Percentiles rank a stretch among this genome's conserved stretches.
Conservation (phyloP, 2,888 invertebrate species). For the Drosophila aldrichi region DNA sequence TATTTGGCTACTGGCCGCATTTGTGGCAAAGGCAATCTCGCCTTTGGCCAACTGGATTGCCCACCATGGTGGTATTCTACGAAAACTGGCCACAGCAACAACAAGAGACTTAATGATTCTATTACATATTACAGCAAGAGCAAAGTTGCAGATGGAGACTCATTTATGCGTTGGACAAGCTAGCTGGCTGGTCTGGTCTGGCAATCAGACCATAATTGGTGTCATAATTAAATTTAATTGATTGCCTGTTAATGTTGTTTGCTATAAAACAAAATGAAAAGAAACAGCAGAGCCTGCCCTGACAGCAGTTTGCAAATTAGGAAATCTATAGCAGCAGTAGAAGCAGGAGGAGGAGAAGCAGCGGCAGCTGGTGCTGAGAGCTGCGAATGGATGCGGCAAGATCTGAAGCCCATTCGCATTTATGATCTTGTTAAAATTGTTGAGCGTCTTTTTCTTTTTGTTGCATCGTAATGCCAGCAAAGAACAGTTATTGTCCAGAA, state of each 20-base stretch:
- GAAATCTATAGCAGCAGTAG: slow-evolving; percentile 48
- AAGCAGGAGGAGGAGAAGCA: not conserved
- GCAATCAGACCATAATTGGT: slow-evolving; percentile 80
- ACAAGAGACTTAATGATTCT: slow-evolving; percentile 69
- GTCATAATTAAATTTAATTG: slow-evolving; percentile 80
- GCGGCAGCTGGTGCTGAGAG: slow-evolving; percentile 7
- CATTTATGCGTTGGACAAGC: slow-evolving; percentile 41
- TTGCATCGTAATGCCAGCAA: slow-evolving; percentile 27
- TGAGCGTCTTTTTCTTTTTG: slow-evolving; percentile 59
- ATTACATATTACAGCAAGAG: slow-evolving; percentile 58
- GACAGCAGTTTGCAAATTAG: slow-evolving; percentile 70
- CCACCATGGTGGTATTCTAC: slow-evolving; percentile 64
- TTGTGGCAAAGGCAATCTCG: slow-evolving; percentile 15
- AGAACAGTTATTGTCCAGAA: slow-evolving; percentile 62
- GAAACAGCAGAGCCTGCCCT: slow-evolving; percentile 13
- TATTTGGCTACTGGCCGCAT: slow-evolving; percentile 65
- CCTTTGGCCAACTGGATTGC: slow-evolving; percentile 26
- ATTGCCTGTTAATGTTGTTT: slow-evolving; percentile 58
- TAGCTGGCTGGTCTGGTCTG: slow-evolving; percentile 29
- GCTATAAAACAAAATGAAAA: slow-evolving; percentile 3
- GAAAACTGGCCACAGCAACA: slow-evolving; percentile 35
- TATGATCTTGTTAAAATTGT: slow-evolving; percentile 79
- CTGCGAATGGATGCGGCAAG: slow-evolving; percentile 58
- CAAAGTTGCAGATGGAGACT: slow-evolving; percentile 23
- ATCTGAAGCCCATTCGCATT: slow-evolving; percentile 66